Conservation (phyloP, 1,140 invertebrate species). For the Diorhabda sublineata region DNA sequence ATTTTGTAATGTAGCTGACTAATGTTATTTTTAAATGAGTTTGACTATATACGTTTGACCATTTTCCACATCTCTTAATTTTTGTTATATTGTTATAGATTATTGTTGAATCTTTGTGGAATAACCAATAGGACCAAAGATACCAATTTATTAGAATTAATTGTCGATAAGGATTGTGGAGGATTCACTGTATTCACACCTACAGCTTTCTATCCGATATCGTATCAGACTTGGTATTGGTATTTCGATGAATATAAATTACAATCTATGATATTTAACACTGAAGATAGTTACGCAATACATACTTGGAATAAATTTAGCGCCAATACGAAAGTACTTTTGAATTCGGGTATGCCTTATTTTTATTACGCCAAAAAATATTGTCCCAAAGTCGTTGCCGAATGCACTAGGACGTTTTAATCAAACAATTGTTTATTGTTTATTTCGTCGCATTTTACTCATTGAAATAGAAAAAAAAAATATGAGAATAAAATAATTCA, state of each 20-base stretch:
- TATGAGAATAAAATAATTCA: too few species aligned
- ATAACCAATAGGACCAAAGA: constrained; percentile 57
- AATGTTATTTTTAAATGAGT: too few species aligned
- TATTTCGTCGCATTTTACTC: too few species aligned
- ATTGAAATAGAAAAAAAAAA: too few species aligned
- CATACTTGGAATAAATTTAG: constrained; percentile 71
- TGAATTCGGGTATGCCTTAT: constrained; percentile 53
- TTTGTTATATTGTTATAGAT: background rate
- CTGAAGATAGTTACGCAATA: constrained; percentile 55
- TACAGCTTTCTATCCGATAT: constrained; percentile 61
- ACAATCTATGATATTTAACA: constrained; percentile 49
- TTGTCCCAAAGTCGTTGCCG: constrained; percentile 53
- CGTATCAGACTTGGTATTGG: constrained; percentile 57
- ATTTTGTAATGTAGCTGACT: too few species aligned
- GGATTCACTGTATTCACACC: constrained; percentile 60
- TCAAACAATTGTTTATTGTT: too few species aligned
- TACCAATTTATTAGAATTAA: constrained; percentile 52
- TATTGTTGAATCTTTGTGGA: constrained; percentile 36
- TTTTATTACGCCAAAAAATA: constrained; percentile 54
- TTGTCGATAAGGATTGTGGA: constrained; percentile 57
- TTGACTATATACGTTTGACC: too few species aligned
- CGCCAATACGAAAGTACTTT: constrained; percentile 45
- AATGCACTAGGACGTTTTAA: constrained; percentile 20
- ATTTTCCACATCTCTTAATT: too few species aligned
- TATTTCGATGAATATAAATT: constrained; percentile 57